Conservation (phyloP, 2,113 vertebrate species). For the Poicephalus meyeri region DNA sequence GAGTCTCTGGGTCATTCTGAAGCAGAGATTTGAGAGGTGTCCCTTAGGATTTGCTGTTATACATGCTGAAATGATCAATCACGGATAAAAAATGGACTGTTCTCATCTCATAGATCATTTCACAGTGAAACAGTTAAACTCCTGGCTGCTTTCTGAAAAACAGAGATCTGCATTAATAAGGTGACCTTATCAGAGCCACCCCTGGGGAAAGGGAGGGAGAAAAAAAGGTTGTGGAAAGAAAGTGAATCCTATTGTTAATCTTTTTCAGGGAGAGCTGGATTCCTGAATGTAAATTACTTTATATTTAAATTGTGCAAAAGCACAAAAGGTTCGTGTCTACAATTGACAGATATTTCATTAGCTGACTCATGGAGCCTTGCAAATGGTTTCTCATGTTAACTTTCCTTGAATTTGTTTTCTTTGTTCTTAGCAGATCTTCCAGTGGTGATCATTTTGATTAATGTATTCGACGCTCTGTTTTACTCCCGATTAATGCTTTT, state of each 20-base stretch:
- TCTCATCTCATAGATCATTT: slow-evolving; percentile 70
- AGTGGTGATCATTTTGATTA: slow-evolving; percentile 29
- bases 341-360: slow-evolving; percentile 61
- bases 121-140: slow-evolving; percentile 70
- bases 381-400: slow-evolving; percentile 50
- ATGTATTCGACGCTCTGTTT: not conserved
- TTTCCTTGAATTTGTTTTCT: slow-evolving; percentile 63
- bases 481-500: slow-evolving; percentile 31
- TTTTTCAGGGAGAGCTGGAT: slow-evolving; percentile 45
- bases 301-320: slow-evolving; percentile 50
- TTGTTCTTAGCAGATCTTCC: slow-evolving; percentile 59
- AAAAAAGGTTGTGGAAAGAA: slow-evolving; percentile 50
- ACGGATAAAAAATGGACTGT: slow-evolving; percentile 64
- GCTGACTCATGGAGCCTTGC: slow-evolving; percentile 31
- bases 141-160: slow-evolving; percentile 65
- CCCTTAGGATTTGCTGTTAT: slow-evolving; percentile 63
- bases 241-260: slow-evolving; percentile 63
- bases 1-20: slow-evolving; percentile 54
- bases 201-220: slow-evolving; percentile 30
- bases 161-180: slow-evolving; percentile 69
- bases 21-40: slow-evolving; percentile 44
- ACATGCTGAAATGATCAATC: slow-evolving; percentile 67
- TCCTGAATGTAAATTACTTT: slow-evolving; percentile 61
- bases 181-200: slow-evolving; percentile 68
- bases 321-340: slow-evolving; percentile 47